Evolutionary conservation across 2,113 vertebrate genomes (phyloP), one percentile per base, ranked within the genome.

Genomic region (Hipposideros armiger): DNA sequence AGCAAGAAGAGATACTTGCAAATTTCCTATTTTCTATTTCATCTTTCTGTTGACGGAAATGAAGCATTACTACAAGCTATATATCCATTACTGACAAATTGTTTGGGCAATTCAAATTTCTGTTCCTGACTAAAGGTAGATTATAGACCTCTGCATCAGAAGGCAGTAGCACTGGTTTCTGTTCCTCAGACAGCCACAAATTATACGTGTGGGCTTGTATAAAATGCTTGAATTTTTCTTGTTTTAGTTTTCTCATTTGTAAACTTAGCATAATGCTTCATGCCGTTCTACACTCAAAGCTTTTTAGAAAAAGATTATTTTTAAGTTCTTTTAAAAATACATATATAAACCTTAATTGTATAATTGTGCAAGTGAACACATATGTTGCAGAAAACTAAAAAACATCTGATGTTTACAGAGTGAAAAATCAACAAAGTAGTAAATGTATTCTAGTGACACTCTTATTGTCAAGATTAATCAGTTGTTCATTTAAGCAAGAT

Each of bases 11-110:
- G 87, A 81, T 4, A 82, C 36, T 77, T 96, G 62, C 91, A 82
- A 91, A 60, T 88, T 82, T 89, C 70, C 80, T 94, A 16, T n/a
- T 30, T 94, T 95, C 30, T 60, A 0, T 85, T 67, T 60, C 17
- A 0, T 0, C 60, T 84, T 50, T 85, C 72, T 78, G 32, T 32
- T 97, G 87, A 97, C 96, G 81, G 73, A 96, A 97, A 97, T 97
- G 73, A 96, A 96, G 96, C 24, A 47, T 86, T 2, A 16, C 73
- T 82, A 28, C 40, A 15, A 94, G 91, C 22, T 9, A 81, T 83
- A 60, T n/a, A 45, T 58, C 50, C n/a, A 82, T 96, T 89, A 94
- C 40, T 88, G 7, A 3, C 42, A 89, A 74, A 32, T 17, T 86
- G 54, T 36, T 67, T 66, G 74, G n/a, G 47, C 76, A 94, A 91